phyloP scores from a whole-genome alignment of 2,113 vertebrate genomes.

The Pardalotus punctatus region DNA sequence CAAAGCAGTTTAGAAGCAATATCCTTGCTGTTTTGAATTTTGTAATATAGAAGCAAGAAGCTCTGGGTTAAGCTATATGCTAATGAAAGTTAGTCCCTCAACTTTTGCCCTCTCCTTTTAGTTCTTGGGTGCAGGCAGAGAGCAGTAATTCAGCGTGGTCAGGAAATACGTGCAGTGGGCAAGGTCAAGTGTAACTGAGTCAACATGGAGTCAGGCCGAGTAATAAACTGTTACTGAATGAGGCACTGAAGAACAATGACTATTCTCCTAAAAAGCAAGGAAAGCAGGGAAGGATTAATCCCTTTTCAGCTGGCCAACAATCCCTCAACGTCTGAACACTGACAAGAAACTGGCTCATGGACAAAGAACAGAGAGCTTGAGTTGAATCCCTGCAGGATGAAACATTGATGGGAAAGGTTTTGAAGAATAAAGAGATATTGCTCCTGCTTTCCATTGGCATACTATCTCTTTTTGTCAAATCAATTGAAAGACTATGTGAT shows the following conservation, averaged over 20 bases:
- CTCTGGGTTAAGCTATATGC: neutral
- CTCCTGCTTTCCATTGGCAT: neutral
- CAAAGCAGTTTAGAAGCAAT: neutral
- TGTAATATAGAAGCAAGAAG: neutral
- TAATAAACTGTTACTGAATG: neutral
- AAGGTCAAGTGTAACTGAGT: neutral
- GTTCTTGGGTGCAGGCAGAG: neutral
- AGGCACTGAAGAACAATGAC: neutral
- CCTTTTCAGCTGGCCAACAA: neutral
- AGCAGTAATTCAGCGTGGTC: neutral
- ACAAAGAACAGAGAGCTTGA: neutral
- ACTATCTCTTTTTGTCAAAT: neutral
- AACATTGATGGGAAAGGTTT: neutral
- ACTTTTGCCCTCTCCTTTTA: neutral
- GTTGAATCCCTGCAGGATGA: neutral
- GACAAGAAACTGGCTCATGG: neutral
- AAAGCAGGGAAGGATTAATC: slow-evolving; percentile 2
- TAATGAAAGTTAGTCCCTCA: neutral
- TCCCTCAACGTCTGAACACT: neutral
- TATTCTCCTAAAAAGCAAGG: neutral
- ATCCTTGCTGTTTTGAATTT: neutral
- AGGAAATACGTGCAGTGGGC: neutral
- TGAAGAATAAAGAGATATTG: neutral
- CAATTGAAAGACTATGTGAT: neutral
- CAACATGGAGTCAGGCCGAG: neutral